Base-by-base conservation (phyloP, 2,888 invertebrate species). In the Aleiodes alternator region DNA sequence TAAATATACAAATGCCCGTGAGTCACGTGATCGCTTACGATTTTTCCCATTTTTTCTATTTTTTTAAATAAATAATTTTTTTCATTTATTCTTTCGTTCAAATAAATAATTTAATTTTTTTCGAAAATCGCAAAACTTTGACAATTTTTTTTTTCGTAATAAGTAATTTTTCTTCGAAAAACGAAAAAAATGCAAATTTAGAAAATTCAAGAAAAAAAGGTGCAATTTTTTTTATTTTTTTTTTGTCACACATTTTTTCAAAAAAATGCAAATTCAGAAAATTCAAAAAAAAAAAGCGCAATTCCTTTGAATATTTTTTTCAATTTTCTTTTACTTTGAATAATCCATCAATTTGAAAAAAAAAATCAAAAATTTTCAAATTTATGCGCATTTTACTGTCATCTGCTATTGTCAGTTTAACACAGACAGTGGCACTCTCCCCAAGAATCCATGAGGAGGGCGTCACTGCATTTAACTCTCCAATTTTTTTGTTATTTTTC, bases 1-100 rank as follows among this genome's bases (percentile, higher is more conserved):
- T 61, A 43, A 69, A 57, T 59, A 51, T 53, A 69, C 61, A 68
- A 74, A 74, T 74, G 74, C 74, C 74, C 69, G 43, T 68, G 57
- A 69, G 59, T 73, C 69, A 69, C 74, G 43, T 69, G 61, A 69
- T 68, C 31, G 56, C 56, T 73, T 57, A 56, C 14, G 50, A 50
- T 68, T 68, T 53, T 14, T 6, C 11, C 14, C 14, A 51, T 51
- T 29, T 51, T 50, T n/a, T 72, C 14, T 23, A 14, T 29, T 56
- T 72, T 48, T 43, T 29, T 56, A n/a, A n/a, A n/a, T n/a, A n/a
- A n/a, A 55, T 12, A n/a, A 43, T 29, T 34, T 43, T 69, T 55
- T 14, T 69, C 11, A 23, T 59, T 69, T 51, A 68, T 50, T 7
- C 16, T 57, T 48, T 69, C 51, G 57, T n/a, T 50, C 23, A 29